A percentile compares a stretch with the other conserved stretches of the same genome.
These are phyloP conservation scores for Furnarius figulus DNA, from an alignment of 2,113 vertebrate species.

Conservation along the genomic window DNA sequence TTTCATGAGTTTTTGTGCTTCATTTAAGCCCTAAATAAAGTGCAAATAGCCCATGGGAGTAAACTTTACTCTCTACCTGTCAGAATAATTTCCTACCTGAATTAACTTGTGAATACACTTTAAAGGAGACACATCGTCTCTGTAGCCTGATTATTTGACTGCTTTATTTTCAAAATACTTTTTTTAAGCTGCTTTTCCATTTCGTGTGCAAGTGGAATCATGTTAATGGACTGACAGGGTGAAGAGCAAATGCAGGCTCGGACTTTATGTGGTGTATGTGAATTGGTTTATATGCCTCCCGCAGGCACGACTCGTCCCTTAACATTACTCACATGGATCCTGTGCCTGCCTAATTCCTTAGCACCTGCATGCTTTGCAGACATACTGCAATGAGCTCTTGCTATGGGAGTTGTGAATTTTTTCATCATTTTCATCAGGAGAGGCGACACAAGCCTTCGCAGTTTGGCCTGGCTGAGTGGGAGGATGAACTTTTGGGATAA, in stretches of 20 bases:
- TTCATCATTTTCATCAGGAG: background rate
- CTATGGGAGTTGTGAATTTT: background rate
- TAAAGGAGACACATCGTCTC: background rate
- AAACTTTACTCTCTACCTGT: slow-evolving; percentile 55
- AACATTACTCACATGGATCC: background rate
- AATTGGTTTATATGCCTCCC: background rate
- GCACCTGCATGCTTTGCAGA: background rate
- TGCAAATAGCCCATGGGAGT: slow-evolving; percentile 12
- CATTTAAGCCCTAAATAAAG: slow-evolving; percentile 64
- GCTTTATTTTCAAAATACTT: background rate
- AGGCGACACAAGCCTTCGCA: background rate
- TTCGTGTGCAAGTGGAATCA: background rate
- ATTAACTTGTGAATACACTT: slow-evolving; percentile 59
- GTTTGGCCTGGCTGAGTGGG: background rate
- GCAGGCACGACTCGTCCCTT: background rate
- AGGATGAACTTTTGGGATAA: background rate
- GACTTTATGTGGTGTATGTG: background rate
- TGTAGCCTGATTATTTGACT: background rate
- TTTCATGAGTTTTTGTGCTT: slow-evolving; percentile 40
- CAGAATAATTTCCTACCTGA: slow-evolving; percentile 62
- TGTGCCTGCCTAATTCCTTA: background rate
- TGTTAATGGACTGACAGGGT: background rate
- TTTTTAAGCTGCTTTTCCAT: background rate
- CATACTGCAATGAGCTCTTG: background rate
- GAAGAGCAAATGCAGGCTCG: background rate